These are phyloP conservation scores for Gyrodactylus bullatarudis DNA, from an alignment of 1,140 invertebrate genomes.

Conservation along the genomic window DNA sequence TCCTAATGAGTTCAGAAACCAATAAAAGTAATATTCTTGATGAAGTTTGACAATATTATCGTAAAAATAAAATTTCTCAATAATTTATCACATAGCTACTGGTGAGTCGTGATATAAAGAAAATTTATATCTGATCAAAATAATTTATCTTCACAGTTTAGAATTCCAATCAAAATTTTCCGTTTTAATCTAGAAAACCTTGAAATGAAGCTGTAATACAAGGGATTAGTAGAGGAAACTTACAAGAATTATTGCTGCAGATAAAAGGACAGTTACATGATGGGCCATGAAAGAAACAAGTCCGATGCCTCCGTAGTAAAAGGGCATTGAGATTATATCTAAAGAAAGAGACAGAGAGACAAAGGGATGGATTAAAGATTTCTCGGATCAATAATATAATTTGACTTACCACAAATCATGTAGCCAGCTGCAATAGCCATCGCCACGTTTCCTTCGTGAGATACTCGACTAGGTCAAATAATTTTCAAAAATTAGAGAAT, in stretches of 20 bases:
- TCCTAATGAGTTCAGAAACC: too few relatives aligned
- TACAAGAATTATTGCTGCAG: neutral
- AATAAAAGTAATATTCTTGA: too few relatives aligned
- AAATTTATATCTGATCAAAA: too few relatives aligned
- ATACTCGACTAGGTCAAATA: neutral
- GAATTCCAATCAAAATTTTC: too few relatives aligned
- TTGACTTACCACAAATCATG: neutral
- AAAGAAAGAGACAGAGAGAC: neutral
- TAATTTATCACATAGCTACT: neutral
- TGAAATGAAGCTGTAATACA: too few relatives aligned
- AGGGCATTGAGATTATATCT: neutral
- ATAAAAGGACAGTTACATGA: neutral
- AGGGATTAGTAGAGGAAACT: too few relatives aligned
- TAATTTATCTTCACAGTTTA: too few relatives aligned
- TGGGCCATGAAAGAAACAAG: neutral
- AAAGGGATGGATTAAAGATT: neutral
- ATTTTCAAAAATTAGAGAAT: neutral
- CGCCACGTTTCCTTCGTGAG: neutral
- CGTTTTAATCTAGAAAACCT: too few relatives aligned
- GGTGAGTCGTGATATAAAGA: too few relatives aligned
- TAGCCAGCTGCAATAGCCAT: neutral
- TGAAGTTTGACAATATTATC: too few relatives aligned
- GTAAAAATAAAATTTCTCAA: too few relatives aligned
- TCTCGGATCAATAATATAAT: neutral
- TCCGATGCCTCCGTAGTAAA: neutral